Evolutionary conservation across 2,888 invertebrate species (phyloP).

Genomic region (Pachymerium ferrugineum): DNA sequence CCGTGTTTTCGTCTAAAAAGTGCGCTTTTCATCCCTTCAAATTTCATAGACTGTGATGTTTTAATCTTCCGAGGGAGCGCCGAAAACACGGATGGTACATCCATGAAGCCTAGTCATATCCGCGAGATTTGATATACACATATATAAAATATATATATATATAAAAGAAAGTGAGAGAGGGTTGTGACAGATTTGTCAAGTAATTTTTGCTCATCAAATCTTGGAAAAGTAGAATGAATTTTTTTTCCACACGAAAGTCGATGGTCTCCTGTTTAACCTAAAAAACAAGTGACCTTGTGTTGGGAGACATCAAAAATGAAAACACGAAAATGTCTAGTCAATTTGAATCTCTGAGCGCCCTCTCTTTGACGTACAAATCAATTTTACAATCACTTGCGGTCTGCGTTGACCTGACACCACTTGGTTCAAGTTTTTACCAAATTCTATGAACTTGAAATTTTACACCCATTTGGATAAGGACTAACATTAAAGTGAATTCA

Average conservation of each 20-base stretch:
- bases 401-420: background rate
- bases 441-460: too few species aligned
- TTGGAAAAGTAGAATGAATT: too few species aligned
- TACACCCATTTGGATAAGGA: background rate
- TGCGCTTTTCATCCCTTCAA: slow-evolving; percentile 19
- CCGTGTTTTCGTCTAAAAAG: slow-evolving; percentile 15
- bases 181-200: slow-evolving; percentile 9
- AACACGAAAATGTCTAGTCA: slow-evolving; percentile 15
- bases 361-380: slow-evolving; percentile 19
- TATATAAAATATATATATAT: too few species aligned
- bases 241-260: background rate
- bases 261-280: background rate
- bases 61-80: slow-evolving; percentile 21
- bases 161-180: background rate
- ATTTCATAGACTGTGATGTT: slow-evolving; percentile 15
- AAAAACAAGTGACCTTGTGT: slow-evolving; percentile 5
- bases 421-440: too few species aligned
- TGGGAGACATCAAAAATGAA: slow-evolving; percentile 12
- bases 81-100: slow-evolving; percentile 22
- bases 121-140: too few species aligned
- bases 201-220: slow-evolving; percentile 15
- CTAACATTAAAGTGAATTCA: background rate
- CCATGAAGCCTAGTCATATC: slow-evolving; percentile 20
- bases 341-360: slow-evolving; percentile 22
- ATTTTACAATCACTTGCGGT: slow-evolving; percentile 8